These are phyloP conservation scores for Diadegma fenestrale DNA, from an alignment of 2,888 invertebrate species.

Conservation along the genomic window DNA sequence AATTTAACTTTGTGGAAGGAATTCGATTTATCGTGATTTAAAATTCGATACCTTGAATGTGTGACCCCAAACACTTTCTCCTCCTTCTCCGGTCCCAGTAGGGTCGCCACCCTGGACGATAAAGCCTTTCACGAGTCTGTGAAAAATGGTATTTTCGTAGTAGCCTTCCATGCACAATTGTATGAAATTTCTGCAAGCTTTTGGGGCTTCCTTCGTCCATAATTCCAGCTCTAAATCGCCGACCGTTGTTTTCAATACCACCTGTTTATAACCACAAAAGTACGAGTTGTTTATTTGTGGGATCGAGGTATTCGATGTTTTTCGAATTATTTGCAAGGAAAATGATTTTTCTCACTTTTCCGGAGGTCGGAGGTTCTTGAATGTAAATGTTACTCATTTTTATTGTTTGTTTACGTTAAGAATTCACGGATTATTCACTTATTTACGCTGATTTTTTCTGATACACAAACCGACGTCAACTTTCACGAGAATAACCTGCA, in stretches of 20 bases:
- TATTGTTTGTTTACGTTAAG: slow-evolving; percentile 20
- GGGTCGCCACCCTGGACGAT: slow-evolving; percentile 99
- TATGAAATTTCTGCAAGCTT: slow-evolving; percentile 96
- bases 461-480: neutral
- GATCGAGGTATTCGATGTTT: neutral
- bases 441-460: slow-evolving; percentile 12
- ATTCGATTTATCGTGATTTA: too few relatives aligned
- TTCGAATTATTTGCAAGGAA: neutral
- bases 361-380: slow-evolving; percentile 97
- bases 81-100: slow-evolving; percentile 97
- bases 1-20: too few relatives aligned
- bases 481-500: neutral
- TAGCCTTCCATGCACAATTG: slow-evolving; percentile 98
- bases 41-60: slow-evolving; percentile 91
- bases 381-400: slow-evolving; percentile 99
- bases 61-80: slow-evolving; percentile 97
- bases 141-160: slow-evolving; percentile 96
- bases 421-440: slow-evolving; percentile 21
- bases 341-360: slow-evolving; percentile 89
- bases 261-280: slow-evolving; percentile 86
- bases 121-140: slow-evolving; percentile 96
- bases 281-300: neutral
- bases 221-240: slow-evolving; percentile 99
- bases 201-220: slow-evolving; percentile 98
- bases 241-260: slow-evolving; percentile 95